Evolutionary conservation across 2,797 vertebrate genomes (phyloP), one percentile per base, ranked within the genome.

Genomic region (Silurus aristotelis): DNA sequence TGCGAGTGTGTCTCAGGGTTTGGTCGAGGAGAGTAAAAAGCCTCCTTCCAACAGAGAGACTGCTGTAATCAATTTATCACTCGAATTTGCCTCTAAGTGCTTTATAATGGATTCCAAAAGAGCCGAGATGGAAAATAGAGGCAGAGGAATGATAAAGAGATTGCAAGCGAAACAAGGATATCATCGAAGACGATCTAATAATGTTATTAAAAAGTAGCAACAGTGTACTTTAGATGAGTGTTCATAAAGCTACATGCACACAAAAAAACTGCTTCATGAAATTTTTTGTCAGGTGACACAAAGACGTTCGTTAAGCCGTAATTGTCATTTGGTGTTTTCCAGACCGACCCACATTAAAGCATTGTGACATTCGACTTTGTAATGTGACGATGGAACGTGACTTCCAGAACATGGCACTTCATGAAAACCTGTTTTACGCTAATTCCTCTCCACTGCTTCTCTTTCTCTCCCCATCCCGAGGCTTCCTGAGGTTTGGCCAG

Each of bases 41-140:
- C 88, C 86, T 90, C 84, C 77, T 22, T 83, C 31, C 86, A 92
- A 87, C 87, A 89, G 89, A 90, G 87, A 89, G 89, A 91, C 90
- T 91, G 89, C 88, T 91, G 83, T 94, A 94, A 95, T 95, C 92
- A 91, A 88, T 93, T 94, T 94, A 94, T 92, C 92, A 90, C 88
- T 93, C 88, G 89, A 92, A 91, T 89, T 90, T 83, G 88, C 72
- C 87, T 55, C 88, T 91, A 93, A 95, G 94, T 94, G 93, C 92
- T 91, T 91, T 89, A 91, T 95, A 93, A 95, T 94, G 93, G 93
- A 93, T 82, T 61, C 87, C 86, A 88, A 86, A 87, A 88, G 84
- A 87, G 83, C 60, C 19, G 71, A 78, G 84, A 89, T 81, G 72
- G 87, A 82, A 86, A 86, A 86, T 60, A 88, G 82, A 87, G 86